Evolutionary conservation across 2,888 invertebrate species (phyloP).

Genomic region (Nemapogon koenigi): DNA sequence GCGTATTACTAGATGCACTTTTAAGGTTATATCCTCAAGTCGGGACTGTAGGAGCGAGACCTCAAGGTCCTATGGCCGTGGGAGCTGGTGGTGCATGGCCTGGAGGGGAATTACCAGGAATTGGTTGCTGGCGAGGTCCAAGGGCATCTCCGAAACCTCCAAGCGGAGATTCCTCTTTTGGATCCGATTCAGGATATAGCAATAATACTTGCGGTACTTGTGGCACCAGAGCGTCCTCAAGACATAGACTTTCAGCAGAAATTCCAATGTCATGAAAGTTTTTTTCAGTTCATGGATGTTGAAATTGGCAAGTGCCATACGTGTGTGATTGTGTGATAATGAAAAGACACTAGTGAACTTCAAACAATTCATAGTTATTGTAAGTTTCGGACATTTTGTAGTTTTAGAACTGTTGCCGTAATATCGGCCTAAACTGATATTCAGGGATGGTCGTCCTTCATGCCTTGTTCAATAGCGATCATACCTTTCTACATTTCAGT

Average conservation of each 20-base stretch:
- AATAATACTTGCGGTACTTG: slow-evolving; percentile 79
- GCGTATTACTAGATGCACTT: slow-evolving; percentile 77
- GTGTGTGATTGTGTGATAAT: neutral
- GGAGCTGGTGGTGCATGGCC: slow-evolving; percentile 74
- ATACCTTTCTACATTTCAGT: slow-evolving; percentile 7
- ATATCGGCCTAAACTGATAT: slow-evolving; percentile 36
- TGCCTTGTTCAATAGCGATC: slow-evolving; percentile 31
- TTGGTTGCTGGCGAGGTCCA: slow-evolving; percentile 65
- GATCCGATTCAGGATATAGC: slow-evolving; percentile 86
- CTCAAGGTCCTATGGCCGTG: slow-evolving; percentile 44
- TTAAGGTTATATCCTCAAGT: slow-evolving; percentile 75
- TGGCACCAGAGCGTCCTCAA: slow-evolving; percentile 66
- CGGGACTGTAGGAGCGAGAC: slow-evolving; percentile 68
- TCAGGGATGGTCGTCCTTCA: slow-evolving; percentile 38
- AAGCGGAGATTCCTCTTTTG: slow-evolving; percentile 78
- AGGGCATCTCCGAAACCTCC: slow-evolving; percentile 66
- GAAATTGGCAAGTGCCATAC: neutral
- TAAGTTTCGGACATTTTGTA: neutral
- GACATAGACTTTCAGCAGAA: slow-evolving; percentile 54
- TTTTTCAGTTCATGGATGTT: neutral
- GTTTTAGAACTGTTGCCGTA: neutral
- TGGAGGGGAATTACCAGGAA: slow-evolving; percentile 66
- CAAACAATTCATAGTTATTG: neutral
- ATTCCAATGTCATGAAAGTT: slow-evolving; percentile 55
- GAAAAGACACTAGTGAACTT: neutral